Percentiles rank a stretch among this genome's conserved stretches.
These are phyloP conservation scores for Mus spicilegus DNA, from an alignment of 2,113 vertebrate genomes.

Conservation along the genomic window DNA sequence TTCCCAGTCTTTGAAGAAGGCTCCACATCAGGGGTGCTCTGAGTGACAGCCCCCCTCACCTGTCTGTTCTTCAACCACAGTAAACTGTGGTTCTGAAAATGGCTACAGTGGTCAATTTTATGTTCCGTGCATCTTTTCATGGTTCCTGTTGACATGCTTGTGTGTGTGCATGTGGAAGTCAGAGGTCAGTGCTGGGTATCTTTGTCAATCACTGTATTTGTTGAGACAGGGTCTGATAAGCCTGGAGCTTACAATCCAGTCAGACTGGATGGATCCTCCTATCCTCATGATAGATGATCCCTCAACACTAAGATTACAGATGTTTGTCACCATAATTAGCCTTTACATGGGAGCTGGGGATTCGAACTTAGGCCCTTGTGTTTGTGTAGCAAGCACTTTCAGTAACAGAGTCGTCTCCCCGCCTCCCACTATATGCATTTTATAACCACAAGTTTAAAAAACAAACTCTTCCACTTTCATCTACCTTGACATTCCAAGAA, in stretches of 20 bases:
- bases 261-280: not conserved
- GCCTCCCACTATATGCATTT: not conserved
- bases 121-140: not conserved
- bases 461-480: not conserved
- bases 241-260: not conserved
- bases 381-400: not conserved
- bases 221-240: not conserved
- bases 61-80: not conserved
- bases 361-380: not conserved
- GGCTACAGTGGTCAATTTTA: too few species aligned
- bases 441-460: not conserved
- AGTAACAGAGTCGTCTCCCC: not conserved
- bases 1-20: not conserved
- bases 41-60: fast-evolving
- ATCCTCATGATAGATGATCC: too few species aligned
- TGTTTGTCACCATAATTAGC: not conserved
- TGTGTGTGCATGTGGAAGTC: too few species aligned
- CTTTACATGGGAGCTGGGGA: not conserved
- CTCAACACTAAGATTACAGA: not conserved
- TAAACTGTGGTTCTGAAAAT: fast-evolving
- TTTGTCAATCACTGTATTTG: not conserved
- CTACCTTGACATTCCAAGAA: not conserved
- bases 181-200: not conserved
- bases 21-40: not conserved
- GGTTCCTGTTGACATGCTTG: too few species aligned